phyloP scores from a whole-genome alignment of 2,888 invertebrate genomes.

The Heliconius sara region DNA sequence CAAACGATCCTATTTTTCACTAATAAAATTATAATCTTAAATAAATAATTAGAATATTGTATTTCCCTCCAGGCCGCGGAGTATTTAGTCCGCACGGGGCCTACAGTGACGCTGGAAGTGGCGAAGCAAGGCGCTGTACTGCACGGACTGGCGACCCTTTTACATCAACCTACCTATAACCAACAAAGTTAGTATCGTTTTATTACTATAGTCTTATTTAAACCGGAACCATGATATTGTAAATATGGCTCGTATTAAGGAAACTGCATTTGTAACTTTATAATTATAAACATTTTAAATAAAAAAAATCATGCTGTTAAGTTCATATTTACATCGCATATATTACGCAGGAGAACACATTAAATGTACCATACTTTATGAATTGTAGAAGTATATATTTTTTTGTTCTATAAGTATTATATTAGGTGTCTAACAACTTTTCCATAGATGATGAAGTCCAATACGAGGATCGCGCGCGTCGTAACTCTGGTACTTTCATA shows the following conservation, averaged over 20 bases:
- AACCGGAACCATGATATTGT: background rate
- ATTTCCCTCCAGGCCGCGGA: slow-evolving; percentile 91
- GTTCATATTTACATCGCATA: background rate
- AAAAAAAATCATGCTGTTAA: background rate
- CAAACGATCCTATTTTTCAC: too few relatives aligned
- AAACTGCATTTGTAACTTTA: background rate
- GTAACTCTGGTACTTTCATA: slow-evolving; percentile 78
- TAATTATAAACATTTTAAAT: background rate
- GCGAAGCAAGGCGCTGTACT: slow-evolving; percentile 99
- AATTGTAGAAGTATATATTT: background rate
- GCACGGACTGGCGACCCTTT: slow-evolving; percentile 96
- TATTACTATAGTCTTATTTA: background rate
- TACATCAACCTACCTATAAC: slow-evolving; percentile 90
- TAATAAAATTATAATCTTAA: background rate
- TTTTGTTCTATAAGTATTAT: background rate
- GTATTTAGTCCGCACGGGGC: slow-evolving; percentile 96
- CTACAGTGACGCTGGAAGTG: slow-evolving; percentile 96
- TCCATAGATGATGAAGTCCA: slow-evolving; percentile 61
- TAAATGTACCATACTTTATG: background rate
- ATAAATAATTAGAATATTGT: background rate
- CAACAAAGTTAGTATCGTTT: slow-evolving; percentile 53
- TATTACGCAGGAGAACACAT: background rate
- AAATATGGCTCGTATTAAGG: background rate
- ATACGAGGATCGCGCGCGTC: slow-evolving; percentile 69
- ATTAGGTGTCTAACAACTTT: background rate